Evolutionary conservation across 2,888 invertebrate genomes (phyloP), one percentile per base, ranked within the genome.

Genomic region (Drosophila pseudotalamancana): DNA sequence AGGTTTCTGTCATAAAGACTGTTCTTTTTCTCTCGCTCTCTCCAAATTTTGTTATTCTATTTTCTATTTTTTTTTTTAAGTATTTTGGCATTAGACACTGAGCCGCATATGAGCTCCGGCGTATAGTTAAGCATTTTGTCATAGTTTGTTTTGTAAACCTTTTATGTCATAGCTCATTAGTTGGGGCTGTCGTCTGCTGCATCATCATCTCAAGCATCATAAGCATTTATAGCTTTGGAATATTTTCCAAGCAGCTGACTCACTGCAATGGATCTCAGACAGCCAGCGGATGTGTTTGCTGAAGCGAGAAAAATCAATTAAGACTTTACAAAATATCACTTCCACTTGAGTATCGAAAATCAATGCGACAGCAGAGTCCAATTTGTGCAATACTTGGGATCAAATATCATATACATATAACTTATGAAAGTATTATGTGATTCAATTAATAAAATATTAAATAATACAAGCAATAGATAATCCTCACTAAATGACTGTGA

Each of bases 91-190:
- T 51, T 60, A 46, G 65, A 42, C 57, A 65, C 61, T 43, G 43
- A 31, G 9, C 49, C 56, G 35, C 55, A 43, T 43, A 27, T 39
- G 49, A 42, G 25, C 31, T 35, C 27, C 31, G 31, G 12, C 23
- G n/a, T 11, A 18, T 50, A 34, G 43, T 34, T 31, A 48, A 37
- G 45, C 54, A 60, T 68, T 77, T 75, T 77, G 75, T 75, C 53
- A 50, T 50, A 62, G 82, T 78, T 72, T 78, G 67, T 76, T 72
- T 61, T 53, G 51, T 57, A 71, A 81, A 79, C 77, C 86, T 79
- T 82, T 81, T 66, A 83, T 79, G 83, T 69, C 86, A 69, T 63
- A 67, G 77, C 83, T 86, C 81, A 81, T 81, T 86, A 86, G 83
- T 73, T 68, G 56, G 18, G n/a, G 21, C 50, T 63, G 56, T 73